These are phyloP conservation scores for Myotis daubentonii DNA, from an alignment of 2,797 vertebrate genomes.

Conservation along the genomic window DNA sequence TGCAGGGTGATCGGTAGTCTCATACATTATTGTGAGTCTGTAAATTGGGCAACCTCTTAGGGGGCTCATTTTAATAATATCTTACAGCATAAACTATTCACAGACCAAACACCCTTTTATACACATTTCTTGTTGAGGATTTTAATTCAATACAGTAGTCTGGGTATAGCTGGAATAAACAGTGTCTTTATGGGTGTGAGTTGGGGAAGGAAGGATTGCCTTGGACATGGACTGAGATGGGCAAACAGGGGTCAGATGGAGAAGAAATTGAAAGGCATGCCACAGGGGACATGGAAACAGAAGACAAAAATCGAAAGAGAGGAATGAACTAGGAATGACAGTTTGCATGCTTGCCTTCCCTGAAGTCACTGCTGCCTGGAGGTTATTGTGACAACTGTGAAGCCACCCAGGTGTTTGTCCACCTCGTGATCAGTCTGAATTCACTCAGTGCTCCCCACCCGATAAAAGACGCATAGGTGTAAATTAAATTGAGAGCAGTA, in stretches of 20 bases:
- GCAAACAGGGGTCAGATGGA: not conserved
- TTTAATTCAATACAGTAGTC: not conserved
- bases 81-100: not conserved
- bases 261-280: not conserved
- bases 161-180: not conserved
- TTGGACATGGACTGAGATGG: not conserved
- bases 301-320: not conserved
- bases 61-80: not conserved
- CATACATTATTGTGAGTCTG: not conserved
- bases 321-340: fast-evolving
- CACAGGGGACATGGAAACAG: not conserved
- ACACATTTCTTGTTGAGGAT: not conserved
- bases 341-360: fast-evolving
- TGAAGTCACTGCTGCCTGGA: not conserved
- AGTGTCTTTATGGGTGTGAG: too few relatives aligned
- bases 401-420: not conserved
- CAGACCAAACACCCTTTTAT: not conserved
- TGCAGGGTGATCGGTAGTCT: not conserved
- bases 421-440: not conserved
- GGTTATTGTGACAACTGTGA: not conserved
- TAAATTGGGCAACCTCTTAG: not conserved
- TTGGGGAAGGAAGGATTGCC: not conserved
- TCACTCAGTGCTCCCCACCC: not conserved
- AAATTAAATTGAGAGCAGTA: not conserved
- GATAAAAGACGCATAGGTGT: not conserved